These are phyloP conservation scores for Alloscopus bannaensis DNA, from an alignment of 2,888 invertebrate genomes.

Conservation along the genomic window DNA sequence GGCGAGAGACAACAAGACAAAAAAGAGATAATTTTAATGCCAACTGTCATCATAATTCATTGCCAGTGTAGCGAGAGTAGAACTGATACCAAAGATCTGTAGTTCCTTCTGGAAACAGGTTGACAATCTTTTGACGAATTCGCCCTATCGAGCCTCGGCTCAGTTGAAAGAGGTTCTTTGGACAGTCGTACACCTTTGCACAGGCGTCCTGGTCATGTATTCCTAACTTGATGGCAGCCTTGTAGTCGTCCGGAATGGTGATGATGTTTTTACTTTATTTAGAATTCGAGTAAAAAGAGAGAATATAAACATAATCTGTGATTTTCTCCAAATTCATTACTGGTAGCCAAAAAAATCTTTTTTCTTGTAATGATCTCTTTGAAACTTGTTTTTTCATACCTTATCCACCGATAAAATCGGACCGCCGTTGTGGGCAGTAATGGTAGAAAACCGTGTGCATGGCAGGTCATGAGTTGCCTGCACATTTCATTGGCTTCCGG, in stretches of 20 bases:
- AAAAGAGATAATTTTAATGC: neutral
- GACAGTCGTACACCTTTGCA: constrained; percentile 38
- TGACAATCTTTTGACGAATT: constrained; percentile 46
- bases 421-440: constrained; percentile 57
- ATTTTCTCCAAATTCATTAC: too few species aligned
- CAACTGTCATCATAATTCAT: constrained; percentile 8
- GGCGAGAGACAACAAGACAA: neutral
- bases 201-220: constrained; percentile 69
- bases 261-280: constrained; percentile 63
- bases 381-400: constrained; percentile 54
- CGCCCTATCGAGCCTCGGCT: constrained; percentile 29
- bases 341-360: too few species aligned
- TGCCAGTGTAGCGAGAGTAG: constrained; percentile 28
- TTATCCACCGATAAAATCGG: constrained; percentile 66
- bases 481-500: constrained; percentile 68
- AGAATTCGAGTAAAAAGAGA: too few species aligned
- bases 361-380: neutral
- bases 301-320: too few species aligned
- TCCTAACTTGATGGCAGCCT: constrained; percentile 65
- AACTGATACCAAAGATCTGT: constrained; percentile 49
- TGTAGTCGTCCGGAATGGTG: constrained; percentile 61
- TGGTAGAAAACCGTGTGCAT: constrained; percentile 71
- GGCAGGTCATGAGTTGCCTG: constrained; percentile 69
- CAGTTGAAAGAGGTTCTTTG: constrained; percentile 42
- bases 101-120: constrained; percentile 37